Evolutionary conservation across 2,113 vertebrate species (phyloP).

Genomic region (Cynoglossus semilaevis): DNA sequence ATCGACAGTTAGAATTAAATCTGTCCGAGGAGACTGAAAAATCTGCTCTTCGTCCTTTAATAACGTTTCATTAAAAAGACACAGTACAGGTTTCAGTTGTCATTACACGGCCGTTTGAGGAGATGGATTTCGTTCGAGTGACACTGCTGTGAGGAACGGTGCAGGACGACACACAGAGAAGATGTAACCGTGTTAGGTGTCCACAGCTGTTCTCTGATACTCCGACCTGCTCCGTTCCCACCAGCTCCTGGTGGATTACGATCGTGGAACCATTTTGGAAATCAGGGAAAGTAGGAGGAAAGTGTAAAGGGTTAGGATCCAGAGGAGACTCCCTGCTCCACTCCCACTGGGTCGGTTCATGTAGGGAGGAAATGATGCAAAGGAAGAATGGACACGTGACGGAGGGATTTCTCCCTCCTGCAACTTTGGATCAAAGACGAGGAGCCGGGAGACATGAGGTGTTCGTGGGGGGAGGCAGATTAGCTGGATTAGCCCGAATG

Average conservation of each 20-base stretch:
- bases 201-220: too few relatives aligned
- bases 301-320: conserved; percentile 1
- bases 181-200: not conserved
- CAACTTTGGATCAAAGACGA: conserved; percentile 49
- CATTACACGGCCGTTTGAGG: too few relatives aligned
- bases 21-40: too few relatives aligned
- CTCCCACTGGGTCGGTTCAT: conserved; percentile 24
- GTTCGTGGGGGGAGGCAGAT: conserved; percentile 41
- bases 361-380: conserved; percentile 28
- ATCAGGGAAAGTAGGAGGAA: conserved; percentile 1
- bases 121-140: too few relatives aligned
- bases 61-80: too few relatives aligned
- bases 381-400: conserved; percentile 28
- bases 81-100: too few relatives aligned
- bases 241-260: conserved; percentile 45
- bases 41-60: too few relatives aligned
- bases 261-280: conserved; percentile 50
- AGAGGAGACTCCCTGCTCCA: conserved; percentile 36
- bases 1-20: too few relatives aligned
- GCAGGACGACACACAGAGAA: too few relatives aligned
- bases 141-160: too few relatives aligned
- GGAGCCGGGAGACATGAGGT: conserved; percentile 42
- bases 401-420: conserved; percentile 11
- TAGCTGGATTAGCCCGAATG: conserved; percentile 54
- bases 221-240: conserved; percentile 38